These are phyloP conservation scores for Enteromius anoplus DNA, from an alignment of 2,797 vertebrate species.

Conservation along the genomic window DNA sequence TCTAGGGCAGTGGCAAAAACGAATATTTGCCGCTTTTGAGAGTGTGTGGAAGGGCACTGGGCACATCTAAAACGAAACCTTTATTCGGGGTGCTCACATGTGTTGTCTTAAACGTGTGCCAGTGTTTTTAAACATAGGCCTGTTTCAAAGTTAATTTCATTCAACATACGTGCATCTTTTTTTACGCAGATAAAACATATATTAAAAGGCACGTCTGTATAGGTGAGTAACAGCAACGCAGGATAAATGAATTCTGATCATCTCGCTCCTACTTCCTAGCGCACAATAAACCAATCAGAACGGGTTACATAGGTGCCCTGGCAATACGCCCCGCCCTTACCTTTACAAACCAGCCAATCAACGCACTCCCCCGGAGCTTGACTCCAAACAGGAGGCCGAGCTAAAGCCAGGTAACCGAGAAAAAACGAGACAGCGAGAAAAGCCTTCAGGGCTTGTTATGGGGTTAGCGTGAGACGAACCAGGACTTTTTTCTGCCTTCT, in stretches of 20 bases:
- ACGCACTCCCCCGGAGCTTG: slow-evolving; percentile 63
- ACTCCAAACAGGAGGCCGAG: slow-evolving; percentile 77
- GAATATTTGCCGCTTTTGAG: neutral
- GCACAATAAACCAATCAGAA: slow-evolving; percentile 74
- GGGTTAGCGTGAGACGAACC: slow-evolving; percentile 85
- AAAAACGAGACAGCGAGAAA: slow-evolving; percentile 57
- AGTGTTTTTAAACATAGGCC: neutral
- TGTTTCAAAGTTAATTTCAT: neutral
- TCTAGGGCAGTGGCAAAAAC: neutral
- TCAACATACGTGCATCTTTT: neutral
- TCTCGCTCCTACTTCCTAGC: slow-evolving; percentile 68
- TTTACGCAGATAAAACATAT: neutral
- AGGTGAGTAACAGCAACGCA: slow-evolving; percentile 44
- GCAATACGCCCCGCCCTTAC: slow-evolving; percentile 82
- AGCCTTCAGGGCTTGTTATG: slow-evolving; percentile 81
- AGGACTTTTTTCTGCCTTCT: slow-evolving; percentile 80
- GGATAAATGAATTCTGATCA: slow-evolving; percentile 47
- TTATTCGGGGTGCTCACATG: neutral
- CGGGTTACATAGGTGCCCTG: slow-evolving; percentile 61
- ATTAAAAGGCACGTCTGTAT: neutral
- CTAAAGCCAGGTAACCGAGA: slow-evolving; percentile 86
- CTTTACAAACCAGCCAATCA: slow-evolving; percentile 85
- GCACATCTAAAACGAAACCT: neutral
- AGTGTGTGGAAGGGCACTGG: neutral
- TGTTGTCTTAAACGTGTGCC: neutral